These are phyloP conservation scores for Muscina levida DNA, from an alignment of 2,888 invertebrate species.

Conservation along the genomic window DNA sequence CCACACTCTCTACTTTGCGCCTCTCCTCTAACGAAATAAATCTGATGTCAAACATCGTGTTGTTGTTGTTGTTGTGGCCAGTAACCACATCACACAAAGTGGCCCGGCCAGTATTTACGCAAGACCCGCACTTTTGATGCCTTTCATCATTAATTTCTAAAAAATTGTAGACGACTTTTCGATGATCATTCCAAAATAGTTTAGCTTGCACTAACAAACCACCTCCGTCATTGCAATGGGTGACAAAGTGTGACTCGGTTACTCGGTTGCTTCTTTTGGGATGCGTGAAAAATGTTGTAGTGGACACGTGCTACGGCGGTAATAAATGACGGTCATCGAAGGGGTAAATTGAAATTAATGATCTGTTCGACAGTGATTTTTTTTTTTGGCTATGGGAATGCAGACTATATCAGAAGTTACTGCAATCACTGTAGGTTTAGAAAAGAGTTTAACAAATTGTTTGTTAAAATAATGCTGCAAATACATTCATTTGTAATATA, in stretches of 20 bases:
- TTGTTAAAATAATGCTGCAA: no score
- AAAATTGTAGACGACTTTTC: neutral
- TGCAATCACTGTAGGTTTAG: no score
- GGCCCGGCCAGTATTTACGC: constrained; percentile 24
- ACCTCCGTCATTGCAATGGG: constrained; percentile 14
- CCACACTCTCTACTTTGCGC: constrained; percentile 21
- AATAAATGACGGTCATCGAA: constrained; percentile 27
- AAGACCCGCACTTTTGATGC: constrained; percentile 54
- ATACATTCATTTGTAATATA: no score
- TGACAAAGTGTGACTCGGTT: constrained; percentile 3
- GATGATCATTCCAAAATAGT: constrained; percentile 28
- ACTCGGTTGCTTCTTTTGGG: constrained; percentile 4
- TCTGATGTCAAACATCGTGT: constrained; percentile 37
- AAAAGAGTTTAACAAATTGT: no score
- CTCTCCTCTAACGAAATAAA: constrained; percentile 40
- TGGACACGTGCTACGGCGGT: constrained; percentile 35
- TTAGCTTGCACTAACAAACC: constrained; percentile 1
- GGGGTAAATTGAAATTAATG: constrained; percentile 34
- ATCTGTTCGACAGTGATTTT: constrained; percentile 16
- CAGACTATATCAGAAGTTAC: no score
- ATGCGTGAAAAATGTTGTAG: constrained; percentile 21
- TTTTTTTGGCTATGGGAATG: no score
- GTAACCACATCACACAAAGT: constrained; percentile 2
- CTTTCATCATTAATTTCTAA: constrained; percentile 11
- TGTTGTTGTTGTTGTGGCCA: constrained; percentile 19